Conservation (phyloP, 2,113 vertebrate genomes). For the Micronycteris hirsuta region DNA sequence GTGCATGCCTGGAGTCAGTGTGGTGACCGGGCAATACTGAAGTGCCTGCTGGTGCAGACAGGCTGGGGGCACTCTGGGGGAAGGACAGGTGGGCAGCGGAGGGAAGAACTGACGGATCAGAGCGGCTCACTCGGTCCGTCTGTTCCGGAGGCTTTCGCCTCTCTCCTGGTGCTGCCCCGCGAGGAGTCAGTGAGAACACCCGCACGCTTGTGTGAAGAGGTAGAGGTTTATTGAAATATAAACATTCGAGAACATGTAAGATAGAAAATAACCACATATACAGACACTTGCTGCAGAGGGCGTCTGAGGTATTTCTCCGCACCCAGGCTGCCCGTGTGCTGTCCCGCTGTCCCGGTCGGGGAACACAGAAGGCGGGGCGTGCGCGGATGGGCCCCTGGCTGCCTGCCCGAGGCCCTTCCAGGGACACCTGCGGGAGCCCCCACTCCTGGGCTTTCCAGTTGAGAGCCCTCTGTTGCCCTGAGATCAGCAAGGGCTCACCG, state of each 20-base stretch:
- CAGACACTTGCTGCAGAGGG: constrained; percentile 84
- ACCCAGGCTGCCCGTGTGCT: constrained; percentile 79
- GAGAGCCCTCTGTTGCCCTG: background rate
- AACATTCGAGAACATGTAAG: constrained; percentile 85
- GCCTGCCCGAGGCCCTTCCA: background rate
- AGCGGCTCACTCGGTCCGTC: background rate
- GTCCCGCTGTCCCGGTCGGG: too few species aligned
- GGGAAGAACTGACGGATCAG: background rate
- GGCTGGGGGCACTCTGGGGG: background rate
- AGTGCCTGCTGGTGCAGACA: background rate
- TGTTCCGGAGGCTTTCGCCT: background rate
- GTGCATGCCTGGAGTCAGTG: background rate
- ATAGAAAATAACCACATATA: constrained; percentile 86
- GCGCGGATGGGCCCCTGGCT: too few species aligned
- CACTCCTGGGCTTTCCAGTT: background rate
- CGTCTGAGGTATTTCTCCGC: constrained; percentile 85
- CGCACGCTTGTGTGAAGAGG: constrained; percentile 77
- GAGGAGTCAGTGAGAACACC: background rate
- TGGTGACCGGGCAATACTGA: background rate
- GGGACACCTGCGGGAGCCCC: background rate
- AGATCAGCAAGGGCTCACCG: background rate
- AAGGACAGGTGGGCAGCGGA: background rate
- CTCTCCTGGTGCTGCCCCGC: background rate
- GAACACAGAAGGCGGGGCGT: too few species aligned
- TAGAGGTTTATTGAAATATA: constrained; percentile 90